phyloP scores from a whole-genome alignment of 1,140 invertebrate genomes.

The Doryteuthis pealeii region DNA sequence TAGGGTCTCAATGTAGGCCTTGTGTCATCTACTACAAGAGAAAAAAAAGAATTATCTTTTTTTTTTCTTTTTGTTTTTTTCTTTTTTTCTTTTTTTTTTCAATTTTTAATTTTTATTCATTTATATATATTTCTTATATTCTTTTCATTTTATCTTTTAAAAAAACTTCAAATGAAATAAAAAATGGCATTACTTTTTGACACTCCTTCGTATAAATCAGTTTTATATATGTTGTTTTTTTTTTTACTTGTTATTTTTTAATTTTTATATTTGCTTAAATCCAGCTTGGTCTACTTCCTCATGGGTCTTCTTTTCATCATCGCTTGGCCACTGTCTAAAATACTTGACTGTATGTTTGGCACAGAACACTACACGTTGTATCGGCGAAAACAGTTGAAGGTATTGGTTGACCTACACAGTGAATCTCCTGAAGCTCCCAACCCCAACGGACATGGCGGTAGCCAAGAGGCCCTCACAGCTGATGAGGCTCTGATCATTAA shows the following conservation, averaged over 20 bases:
- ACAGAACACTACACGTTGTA: constrained; percentile 49
- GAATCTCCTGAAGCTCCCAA: background rate
- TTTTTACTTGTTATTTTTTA: background rate
- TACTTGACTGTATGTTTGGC: constrained; percentile 53
- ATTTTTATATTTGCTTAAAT: background rate
- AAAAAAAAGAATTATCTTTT: too few species aligned
- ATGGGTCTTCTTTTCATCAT: constrained; percentile 54
- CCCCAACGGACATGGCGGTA: background rate
- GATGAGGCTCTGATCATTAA: constrained; percentile 55
- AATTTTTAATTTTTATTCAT: too few species aligned
- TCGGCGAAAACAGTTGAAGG: constrained; percentile 49
- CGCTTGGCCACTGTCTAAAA: constrained; percentile 54
- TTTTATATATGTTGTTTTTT: too few species aligned
- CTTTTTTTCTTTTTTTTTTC: too few species aligned
- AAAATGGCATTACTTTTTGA: too few species aligned
- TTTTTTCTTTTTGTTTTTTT: too few species aligned
- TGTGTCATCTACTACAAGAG: too few species aligned
- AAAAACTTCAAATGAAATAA: too few species aligned
- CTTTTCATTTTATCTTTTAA: too few species aligned
- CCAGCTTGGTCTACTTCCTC: constrained; percentile 53
- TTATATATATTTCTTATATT: too few species aligned
- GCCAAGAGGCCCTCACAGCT: constrained; percentile 35
- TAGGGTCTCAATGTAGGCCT: too few species aligned
- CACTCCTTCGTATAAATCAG: too few species aligned
- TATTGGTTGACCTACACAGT: constrained; percentile 45